These are phyloP conservation scores for Pelochelys cantorii DNA, from an alignment of 2,797 vertebrate genomes.

Conservation along the genomic window DNA sequence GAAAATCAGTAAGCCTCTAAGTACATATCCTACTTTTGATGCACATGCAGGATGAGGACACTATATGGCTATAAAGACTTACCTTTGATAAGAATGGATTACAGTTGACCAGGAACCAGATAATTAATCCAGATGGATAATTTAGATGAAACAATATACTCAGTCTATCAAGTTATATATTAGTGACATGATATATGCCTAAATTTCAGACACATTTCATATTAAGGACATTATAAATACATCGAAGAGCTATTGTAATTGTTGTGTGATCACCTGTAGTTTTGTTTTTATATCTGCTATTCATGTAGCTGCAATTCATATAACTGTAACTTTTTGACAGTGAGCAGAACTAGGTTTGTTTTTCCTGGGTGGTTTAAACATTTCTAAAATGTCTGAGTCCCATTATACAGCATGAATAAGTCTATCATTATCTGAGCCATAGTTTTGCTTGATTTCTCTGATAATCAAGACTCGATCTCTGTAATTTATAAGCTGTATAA, in stretches of 20 bases:
- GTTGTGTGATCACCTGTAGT: background rate
- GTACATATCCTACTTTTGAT: background rate
- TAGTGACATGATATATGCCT: background rate
- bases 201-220: background rate
- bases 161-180: background rate
- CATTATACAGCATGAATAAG: background rate
- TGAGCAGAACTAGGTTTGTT: background rate
- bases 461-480: background rate
- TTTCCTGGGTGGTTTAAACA: background rate
- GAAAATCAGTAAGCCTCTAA: background rate
- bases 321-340: background rate
- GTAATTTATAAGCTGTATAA: background rate
- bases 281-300: background rate
- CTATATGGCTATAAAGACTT: background rate
- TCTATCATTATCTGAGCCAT: background rate
- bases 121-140: background rate
- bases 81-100: background rate
- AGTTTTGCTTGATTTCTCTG: background rate
- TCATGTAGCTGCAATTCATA: background rate
- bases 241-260: background rate
- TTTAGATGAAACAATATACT: background rate
- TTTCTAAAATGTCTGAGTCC: background rate
- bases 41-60: background rate
- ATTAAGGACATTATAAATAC: background rate
- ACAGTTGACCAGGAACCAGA: background rate